Conservation (phyloP, 2,113 vertebrate genomes). For the Oreochromis tanganicae region DNA sequence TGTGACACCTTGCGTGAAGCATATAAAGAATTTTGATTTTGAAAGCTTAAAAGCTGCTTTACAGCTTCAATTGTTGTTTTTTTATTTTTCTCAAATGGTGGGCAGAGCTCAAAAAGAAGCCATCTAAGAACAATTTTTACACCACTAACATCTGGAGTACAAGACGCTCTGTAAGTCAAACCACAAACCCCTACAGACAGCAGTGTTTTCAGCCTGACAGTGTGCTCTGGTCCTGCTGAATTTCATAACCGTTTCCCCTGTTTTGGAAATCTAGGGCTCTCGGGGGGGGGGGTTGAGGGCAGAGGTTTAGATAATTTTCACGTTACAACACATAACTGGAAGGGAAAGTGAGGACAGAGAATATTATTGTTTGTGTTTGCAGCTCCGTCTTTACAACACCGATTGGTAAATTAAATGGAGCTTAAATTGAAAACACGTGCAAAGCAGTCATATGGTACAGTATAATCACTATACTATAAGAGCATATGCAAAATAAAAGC, state of each 20-base stretch:
- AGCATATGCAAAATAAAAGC: background rate
- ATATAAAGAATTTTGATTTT: background rate
- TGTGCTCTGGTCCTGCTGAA: background rate
- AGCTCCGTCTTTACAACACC: background rate
- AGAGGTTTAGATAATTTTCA: constrained; percentile 24
- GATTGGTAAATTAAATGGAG: background rate
- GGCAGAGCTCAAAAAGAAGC: constrained; percentile 13
- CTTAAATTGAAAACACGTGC: background rate
- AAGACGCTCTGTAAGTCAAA: constrained; percentile 18
- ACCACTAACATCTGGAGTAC: constrained; percentile 40
- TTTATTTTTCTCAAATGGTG: background rate
- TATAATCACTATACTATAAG: background rate
- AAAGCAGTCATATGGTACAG: background rate
- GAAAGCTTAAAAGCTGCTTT: background rate
- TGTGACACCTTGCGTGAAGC: background rate
- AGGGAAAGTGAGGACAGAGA: background rate
- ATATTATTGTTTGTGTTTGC: background rate
- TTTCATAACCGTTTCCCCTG: constrained; percentile 64
- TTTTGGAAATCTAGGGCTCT: constrained; percentile 44
- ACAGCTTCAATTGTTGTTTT: background rate
- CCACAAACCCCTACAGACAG: constrained; percentile 50
- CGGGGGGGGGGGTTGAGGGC: constrained; percentile 21
- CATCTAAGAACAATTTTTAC: constrained; percentile 42
- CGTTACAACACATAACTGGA: constrained; percentile 12
- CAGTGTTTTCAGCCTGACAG: constrained; percentile 20